Conservation (phyloP, 2,888 invertebrate species). For the Steinernema scapterisci region DNA sequence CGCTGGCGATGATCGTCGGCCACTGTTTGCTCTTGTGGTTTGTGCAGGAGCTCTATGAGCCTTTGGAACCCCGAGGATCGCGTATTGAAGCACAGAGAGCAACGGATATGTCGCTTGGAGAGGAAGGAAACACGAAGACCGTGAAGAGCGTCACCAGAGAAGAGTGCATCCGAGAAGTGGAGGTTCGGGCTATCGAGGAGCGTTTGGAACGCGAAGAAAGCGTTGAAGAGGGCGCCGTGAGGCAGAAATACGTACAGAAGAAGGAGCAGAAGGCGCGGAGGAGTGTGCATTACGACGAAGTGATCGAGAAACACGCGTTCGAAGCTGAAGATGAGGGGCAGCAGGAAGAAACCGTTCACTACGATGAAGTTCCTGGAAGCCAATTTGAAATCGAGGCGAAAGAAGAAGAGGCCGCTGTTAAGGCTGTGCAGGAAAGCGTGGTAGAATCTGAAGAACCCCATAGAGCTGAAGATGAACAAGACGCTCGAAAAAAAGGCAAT, state of each 20-base stretch:
- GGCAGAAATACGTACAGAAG: neutral
- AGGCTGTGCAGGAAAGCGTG: neutral
- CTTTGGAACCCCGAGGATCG: neutral
- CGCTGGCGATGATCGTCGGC: neutral
- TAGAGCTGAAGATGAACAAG: too few species aligned
- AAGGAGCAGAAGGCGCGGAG: neutral
- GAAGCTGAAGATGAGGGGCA: neutral
- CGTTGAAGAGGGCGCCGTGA: too few species aligned
- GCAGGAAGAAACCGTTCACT: neutral
- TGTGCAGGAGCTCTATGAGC: neutral
- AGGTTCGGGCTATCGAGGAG: neutral
- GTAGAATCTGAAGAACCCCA: neutral
- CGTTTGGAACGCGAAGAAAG: neutral
- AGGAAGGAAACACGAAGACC: neutral
- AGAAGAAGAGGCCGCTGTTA: neutral
- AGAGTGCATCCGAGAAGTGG: neutral
- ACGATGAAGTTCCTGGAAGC: neutral
- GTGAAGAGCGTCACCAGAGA: neutral
- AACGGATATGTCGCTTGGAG: neutral
- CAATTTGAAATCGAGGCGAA: too few species aligned
- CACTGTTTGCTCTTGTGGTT: neutral
- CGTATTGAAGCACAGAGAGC: neutral
- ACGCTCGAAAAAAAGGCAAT: too few species aligned
- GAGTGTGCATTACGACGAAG: neutral
- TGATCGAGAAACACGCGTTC: neutral